Conservation (phyloP, 2,797 vertebrate species). For the Anguilla anguilla region DNA sequence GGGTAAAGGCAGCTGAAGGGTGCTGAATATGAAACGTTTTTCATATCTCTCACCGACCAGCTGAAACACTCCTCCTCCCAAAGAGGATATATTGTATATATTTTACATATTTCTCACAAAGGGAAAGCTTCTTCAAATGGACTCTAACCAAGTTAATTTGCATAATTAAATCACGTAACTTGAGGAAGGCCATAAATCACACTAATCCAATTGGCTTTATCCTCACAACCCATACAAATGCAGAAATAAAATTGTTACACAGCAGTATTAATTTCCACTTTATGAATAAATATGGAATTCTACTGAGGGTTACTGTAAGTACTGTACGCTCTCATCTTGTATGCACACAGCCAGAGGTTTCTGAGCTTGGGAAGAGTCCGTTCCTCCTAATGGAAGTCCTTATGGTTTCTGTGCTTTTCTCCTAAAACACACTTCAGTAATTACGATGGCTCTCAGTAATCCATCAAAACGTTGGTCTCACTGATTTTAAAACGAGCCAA, state of each 20-base stretch:
- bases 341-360: neutral
- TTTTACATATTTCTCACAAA: neutral
- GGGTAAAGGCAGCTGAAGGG: neutral
- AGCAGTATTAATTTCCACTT: neutral
- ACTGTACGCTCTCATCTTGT: neutral
- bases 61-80: neutral
- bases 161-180: neutral
- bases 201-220: neutral
- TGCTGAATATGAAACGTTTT: neutral
- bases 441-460: conserved; percentile 68
- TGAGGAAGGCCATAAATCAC: neutral
- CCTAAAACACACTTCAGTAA: conserved; percentile 58
- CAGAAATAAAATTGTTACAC: neutral
- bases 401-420: neutral
- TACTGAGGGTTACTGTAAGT: neutral
- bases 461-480: neutral
- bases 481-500: neutral
- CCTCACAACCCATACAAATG: neutral
- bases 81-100: neutral
- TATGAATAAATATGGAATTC: neutral
- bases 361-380: neutral
- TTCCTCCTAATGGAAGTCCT: conserved; percentile 23
- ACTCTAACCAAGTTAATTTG: neutral
- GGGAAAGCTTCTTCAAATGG: neutral
- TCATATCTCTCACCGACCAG: too few relatives aligned